Evolutionary conservation across 2,797 vertebrate species (phyloP).

Genomic region (Lepus oiostolus): DNA sequence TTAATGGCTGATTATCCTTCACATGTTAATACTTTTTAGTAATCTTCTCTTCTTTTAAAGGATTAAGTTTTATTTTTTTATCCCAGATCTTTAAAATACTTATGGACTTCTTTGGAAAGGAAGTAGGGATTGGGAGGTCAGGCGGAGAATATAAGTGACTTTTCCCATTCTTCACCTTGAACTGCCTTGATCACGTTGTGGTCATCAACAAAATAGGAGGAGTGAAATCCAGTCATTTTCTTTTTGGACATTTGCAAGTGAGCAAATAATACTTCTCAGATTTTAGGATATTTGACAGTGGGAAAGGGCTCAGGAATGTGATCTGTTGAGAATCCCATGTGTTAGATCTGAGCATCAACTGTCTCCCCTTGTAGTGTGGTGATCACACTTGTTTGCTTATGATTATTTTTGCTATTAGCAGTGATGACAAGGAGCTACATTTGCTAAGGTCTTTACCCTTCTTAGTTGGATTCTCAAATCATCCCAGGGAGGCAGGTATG

Average conservation of each 20-base stretch:
- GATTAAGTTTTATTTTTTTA: conserved; percentile 25
- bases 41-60: conserved; percentile 19
- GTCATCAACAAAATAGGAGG: background rate
- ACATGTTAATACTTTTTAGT: background rate
- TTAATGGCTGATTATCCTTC: background rate
- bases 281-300: background rate
- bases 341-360: background rate
- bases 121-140: background rate
- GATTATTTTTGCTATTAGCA: background rate
- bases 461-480: background rate
- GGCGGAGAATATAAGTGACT: background rate
- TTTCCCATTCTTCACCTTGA: background rate
- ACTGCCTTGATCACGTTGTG: background rate
- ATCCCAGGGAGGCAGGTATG: background rate
- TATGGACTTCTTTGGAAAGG: background rate
- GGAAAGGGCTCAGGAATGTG: background rate
- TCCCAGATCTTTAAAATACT: background rate
- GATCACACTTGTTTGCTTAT: background rate
- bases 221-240: conserved; percentile 1
- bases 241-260: background rate
- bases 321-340: background rate
- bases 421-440: background rate
- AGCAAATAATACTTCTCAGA: background rate
- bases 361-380: background rate
- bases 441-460: background rate